A percentile compares a stretch with the other conserved stretches of the same genome.
phyloP scores from a whole-genome alignment of 2,113 vertebrate genomes.

The Takifugu flavidus region DNA sequence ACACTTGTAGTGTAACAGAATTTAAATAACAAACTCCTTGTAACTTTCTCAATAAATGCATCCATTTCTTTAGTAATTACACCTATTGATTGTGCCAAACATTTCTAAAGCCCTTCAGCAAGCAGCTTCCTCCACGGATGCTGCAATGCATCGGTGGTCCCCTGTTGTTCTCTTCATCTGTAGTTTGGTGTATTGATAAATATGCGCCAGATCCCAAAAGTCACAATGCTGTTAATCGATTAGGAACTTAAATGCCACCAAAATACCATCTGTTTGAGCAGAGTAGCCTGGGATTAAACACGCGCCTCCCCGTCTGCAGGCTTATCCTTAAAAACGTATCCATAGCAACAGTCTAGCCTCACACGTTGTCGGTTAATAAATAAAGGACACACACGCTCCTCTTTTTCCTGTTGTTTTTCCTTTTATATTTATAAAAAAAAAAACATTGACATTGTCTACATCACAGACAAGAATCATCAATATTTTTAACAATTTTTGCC shows the following conservation, averaged over 20 bases:
- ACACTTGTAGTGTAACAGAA: no score
- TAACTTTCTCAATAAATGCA: not conserved
- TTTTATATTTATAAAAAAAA: conserved; percentile 66
- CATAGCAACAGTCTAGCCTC: conserved; percentile 44
- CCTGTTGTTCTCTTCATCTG: no score
- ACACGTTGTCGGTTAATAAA: conserved; percentile 5
- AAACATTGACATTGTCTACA: conserved; percentile 79
- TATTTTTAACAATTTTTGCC: conserved; percentile 67
- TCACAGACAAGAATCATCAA: conserved; percentile 81
- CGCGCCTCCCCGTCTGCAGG: conserved; percentile 32
- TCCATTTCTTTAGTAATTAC: no score
- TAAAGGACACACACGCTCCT: conserved; percentile 24
- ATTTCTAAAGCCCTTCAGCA: no score
- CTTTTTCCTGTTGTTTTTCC: conserved; percentile 55
- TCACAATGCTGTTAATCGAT: conserved; percentile 21
- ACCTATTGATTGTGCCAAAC: no score
- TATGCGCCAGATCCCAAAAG: not conserved
- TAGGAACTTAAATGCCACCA: conserved; percentile 16
- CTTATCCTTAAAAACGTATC: conserved; percentile 47
- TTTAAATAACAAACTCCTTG: not conserved
- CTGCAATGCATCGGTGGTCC: no score
- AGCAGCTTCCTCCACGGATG: no score
- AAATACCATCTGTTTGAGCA: conserved; percentile 58
- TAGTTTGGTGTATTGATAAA: no score
- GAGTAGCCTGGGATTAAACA: conserved; percentile 54